Conservation (phyloP, 2,888 invertebrate species). For the Ferrisia virgata region DNA sequence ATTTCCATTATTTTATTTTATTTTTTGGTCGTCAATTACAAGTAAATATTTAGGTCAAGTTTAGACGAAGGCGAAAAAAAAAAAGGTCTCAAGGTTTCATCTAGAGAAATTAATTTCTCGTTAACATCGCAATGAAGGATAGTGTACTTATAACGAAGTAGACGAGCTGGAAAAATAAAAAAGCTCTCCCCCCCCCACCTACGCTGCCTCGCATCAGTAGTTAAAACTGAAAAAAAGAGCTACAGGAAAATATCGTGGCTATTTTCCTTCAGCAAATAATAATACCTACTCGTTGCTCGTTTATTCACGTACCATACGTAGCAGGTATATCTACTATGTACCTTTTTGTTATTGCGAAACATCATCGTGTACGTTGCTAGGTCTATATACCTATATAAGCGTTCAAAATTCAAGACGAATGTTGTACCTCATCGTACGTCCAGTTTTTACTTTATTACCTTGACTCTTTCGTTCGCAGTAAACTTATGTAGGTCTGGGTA, state of each 20-base stretch:
- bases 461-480: background rate
- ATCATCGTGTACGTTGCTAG: too few relatives aligned
- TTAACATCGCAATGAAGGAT: background rate
- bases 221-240: background rate
- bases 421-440: background rate
- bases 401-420: background rate
- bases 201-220: too few relatives aligned
- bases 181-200: background rate
- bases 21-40: background rate
- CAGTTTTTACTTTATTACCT: background rate
- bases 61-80: background rate
- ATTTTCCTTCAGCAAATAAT: background rate
- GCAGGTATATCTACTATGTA: too few relatives aligned
- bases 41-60: background rate
- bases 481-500: too few relatives aligned
- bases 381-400: too few relatives aligned
- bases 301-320: too few relatives aligned
- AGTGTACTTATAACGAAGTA: background rate
- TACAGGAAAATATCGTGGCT: background rate
- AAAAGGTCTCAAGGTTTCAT: background rate
- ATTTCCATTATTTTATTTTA: background rate
- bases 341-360: background rate
- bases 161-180: background rate
- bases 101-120: background rate
- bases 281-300: background rate